phyloP scores from a whole-genome alignment of 2,797 vertebrate genomes.

The Acipenser ruthenus region DNA sequence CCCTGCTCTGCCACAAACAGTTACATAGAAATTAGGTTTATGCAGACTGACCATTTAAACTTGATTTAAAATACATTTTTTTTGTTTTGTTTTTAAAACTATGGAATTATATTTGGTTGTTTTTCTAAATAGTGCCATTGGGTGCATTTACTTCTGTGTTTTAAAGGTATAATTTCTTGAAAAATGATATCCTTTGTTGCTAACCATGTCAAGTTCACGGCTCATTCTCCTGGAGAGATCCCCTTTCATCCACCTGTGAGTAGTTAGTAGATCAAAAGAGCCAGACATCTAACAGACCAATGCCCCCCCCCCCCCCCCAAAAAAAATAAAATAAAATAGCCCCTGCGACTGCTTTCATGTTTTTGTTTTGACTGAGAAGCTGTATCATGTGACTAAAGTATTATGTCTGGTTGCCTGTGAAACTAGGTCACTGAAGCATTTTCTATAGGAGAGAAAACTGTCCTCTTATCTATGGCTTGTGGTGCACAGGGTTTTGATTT shows the following conservation, averaged over 20 bases:
- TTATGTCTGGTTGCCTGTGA: slow-evolving; percentile 64
- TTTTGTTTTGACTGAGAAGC: slow-evolving; percentile 59
- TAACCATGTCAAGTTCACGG: background rate
- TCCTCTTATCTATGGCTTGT: slow-evolving; percentile 7
- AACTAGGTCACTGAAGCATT: slow-evolving; percentile 62
- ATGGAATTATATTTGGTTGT: no score
- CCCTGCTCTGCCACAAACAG: no score
- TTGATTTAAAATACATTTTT: no score
- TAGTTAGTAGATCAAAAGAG: slow-evolving; percentile 32
- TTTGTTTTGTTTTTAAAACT: no score
- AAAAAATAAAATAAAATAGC: background rate
- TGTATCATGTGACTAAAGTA: slow-evolving; percentile 43
- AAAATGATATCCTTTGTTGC: background rate
- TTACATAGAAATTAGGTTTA: no score
- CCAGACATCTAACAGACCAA: slow-evolving; percentile 20
- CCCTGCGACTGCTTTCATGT: slow-evolving; percentile 37
- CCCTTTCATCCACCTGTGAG: slow-evolving; percentile 35
- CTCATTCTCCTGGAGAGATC: slow-evolving; percentile 23
- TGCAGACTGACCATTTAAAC: no score
- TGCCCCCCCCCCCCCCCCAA: background rate
- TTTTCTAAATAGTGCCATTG: no score
- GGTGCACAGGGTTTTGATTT: background rate
- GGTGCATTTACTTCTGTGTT: background rate
- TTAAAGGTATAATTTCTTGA: background rate
- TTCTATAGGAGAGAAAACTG: slow-evolving; percentile 1